Evolutionary conservation across 2,113 vertebrate genomes (phyloP).

Genomic region (Etheostoma cragini): DNA sequence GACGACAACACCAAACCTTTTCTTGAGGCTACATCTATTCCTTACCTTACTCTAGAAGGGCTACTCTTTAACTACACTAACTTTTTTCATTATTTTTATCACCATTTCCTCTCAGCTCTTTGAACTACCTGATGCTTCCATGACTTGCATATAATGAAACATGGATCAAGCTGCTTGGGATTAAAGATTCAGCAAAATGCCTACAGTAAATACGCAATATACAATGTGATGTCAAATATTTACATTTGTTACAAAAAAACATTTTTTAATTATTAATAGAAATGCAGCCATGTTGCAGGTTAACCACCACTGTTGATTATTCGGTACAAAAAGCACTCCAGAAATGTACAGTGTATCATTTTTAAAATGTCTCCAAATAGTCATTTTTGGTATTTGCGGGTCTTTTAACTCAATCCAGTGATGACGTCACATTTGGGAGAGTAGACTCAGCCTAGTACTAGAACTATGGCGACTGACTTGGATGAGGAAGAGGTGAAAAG

Average conservation of each 20-base stretch:
- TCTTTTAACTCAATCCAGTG: too few species aligned
- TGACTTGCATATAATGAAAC: not conserved
- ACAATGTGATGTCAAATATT: not conserved
- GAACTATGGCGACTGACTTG: too few species aligned
- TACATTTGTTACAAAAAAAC: not conserved
- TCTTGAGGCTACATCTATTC: slow-evolving; percentile 27
- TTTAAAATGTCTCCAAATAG: too few species aligned
- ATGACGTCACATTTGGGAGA: too few species aligned
- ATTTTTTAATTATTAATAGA: not conserved
- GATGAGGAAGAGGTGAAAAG: too few species aligned
- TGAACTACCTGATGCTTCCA: slow-evolving; percentile 24
- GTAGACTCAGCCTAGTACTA: too few species aligned
- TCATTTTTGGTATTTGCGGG: too few species aligned
- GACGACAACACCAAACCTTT: slow-evolving; percentile 1
- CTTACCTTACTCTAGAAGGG: slow-evolving; percentile 2
- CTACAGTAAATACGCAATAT: not conserved
- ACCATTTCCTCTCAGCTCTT: slow-evolving; percentile 21
- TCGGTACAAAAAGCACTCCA: too few species aligned
- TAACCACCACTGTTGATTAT: too few species aligned
- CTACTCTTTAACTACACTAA: slow-evolving; percentile 25
- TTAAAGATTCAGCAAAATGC: not conserved
- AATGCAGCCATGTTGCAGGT: not conserved
- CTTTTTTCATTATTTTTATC: slow-evolving; percentile 9
- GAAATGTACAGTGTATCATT: too few species aligned
- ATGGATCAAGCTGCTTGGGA: not conserved